A percentile compares a stretch with the other conserved stretches of the same genome.
These are phyloP conservation scores for Parazoanthus darwini DNA, from an alignment of 92 coral and sea anemone genomes.

Conservation along the genomic window DNA sequence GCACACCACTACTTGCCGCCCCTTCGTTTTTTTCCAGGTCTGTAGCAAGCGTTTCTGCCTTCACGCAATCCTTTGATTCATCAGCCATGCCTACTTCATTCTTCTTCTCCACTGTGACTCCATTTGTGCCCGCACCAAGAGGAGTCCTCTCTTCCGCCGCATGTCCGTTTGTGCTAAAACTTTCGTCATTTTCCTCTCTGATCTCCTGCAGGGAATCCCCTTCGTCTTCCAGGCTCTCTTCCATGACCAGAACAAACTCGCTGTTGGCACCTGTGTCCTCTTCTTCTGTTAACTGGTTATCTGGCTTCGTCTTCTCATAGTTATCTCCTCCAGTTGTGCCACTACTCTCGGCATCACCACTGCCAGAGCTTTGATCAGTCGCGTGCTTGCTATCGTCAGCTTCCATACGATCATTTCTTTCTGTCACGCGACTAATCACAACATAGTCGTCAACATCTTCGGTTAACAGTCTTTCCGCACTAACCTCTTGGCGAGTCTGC, in stretches of 20 bases:
- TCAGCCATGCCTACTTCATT: neutral
- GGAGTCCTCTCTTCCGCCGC: neutral
- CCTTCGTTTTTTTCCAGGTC: neutral
- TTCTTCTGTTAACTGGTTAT: neutral
- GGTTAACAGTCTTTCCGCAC: neutral
- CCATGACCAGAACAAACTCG: slow-evolving; percentile 30
- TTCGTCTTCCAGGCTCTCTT: slow-evolving; percentile 21
- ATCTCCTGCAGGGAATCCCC: neutral
- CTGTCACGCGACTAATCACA: slow-evolving; percentile 28
- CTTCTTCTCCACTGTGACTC: neutral
- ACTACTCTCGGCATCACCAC: neutral
- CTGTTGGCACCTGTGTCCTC: neutral
- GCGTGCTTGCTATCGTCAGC: neutral
- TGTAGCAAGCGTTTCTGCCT: neutral
- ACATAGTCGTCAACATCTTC: slow-evolving; percentile 36
- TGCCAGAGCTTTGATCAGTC: neutral
- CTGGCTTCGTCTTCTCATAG: neutral
- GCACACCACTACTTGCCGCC: slow-evolving; percentile 1
- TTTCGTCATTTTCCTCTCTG: neutral
- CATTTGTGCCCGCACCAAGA: neutral
- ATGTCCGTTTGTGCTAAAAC: slow-evolving; percentile 15
- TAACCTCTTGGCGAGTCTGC: neutral
- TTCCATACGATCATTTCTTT: neutral
- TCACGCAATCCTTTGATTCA: neutral
- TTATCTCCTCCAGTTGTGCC: neutral